Conservation (phyloP, 37 sponge, comb jelly and placozoan genomes). For the Halisarca cf. caerulea region DNA sequence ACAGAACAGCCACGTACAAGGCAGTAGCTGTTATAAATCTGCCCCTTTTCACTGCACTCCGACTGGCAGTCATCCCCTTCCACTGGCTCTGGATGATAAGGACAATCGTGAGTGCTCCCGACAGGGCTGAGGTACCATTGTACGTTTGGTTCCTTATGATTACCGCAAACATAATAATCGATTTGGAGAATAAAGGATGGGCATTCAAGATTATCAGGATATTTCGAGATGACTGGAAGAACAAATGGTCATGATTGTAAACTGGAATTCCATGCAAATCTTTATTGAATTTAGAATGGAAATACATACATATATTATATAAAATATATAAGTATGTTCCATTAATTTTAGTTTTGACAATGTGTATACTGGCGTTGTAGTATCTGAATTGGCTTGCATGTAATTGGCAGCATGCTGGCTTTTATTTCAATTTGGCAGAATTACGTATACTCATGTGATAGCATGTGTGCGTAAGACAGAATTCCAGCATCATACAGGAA, state of each 20-base stretch:
- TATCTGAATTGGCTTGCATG: too few species aligned
- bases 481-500: too few species aligned
- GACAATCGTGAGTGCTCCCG: background rate
- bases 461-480: too few species aligned
- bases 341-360: too few species aligned
- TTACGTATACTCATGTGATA: too few species aligned
- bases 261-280: too few species aligned
- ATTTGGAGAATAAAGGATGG: background rate
- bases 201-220: background rate
- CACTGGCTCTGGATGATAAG: background rate
- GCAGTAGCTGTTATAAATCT: background rate
- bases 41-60: background rate
- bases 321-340: too few species aligned
- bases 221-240: background rate
- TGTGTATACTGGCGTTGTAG: too few species aligned
- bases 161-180: background rate
- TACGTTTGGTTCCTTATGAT: background rate
- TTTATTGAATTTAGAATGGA: too few species aligned
- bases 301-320: too few species aligned
- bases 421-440: too few species aligned
- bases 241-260: background rate
- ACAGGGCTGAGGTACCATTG: background rate
- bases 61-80: background rate
- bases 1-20: background rate
- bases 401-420: too few species aligned